phyloP scores from a whole-genome alignment of 2,888 invertebrate species.

The Hecatera dysodea region DNA sequence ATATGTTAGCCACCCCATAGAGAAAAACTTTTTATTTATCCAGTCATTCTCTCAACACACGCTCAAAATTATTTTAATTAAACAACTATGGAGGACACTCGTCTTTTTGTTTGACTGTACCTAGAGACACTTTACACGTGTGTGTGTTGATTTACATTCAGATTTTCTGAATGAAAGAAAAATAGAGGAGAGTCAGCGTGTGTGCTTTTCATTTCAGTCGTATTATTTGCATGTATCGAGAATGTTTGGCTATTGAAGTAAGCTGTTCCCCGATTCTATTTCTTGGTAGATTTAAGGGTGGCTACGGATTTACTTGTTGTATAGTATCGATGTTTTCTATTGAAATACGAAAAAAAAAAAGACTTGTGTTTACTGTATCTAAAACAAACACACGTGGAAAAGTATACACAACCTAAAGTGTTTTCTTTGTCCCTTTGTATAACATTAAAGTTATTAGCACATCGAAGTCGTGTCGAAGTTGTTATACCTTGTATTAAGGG shows the following conservation, averaged over 20 bases:
- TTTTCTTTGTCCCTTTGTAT: background rate
- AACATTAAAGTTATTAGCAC: background rate
- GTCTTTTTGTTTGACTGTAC: constrained; percentile 18
- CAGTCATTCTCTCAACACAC: too few relatives aligned
- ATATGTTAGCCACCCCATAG: too few relatives aligned
- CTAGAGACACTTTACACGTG: background rate
- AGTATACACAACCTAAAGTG: background rate
- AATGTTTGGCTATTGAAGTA: constrained; percentile 31
- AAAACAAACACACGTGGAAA: background rate
- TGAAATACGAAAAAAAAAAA: background rate
- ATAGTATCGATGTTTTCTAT: constrained; percentile 4
- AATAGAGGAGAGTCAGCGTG: constrained; percentile 22
- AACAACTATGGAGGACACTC: too few relatives aligned
- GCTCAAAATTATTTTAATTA: too few relatives aligned
- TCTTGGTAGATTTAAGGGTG: constrained; percentile 4
- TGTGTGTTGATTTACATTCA: constrained; percentile 46
- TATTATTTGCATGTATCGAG: constrained; percentile 42
- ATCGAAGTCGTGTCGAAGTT: background rate
- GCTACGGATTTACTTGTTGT: constrained; percentile 12
- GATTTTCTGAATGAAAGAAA: constrained; percentile 45
- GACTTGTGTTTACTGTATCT: background rate
- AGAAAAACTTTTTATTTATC: too few relatives aligned
- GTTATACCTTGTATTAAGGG: background rate
- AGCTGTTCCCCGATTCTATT: constrained; percentile 33
- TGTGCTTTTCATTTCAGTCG: constrained; percentile 48